Evolutionary conservation across 2,113 vertebrate species (phyloP), one percentile per base, ranked within the genome.

Genomic region (Scomber japonicus): DNA sequence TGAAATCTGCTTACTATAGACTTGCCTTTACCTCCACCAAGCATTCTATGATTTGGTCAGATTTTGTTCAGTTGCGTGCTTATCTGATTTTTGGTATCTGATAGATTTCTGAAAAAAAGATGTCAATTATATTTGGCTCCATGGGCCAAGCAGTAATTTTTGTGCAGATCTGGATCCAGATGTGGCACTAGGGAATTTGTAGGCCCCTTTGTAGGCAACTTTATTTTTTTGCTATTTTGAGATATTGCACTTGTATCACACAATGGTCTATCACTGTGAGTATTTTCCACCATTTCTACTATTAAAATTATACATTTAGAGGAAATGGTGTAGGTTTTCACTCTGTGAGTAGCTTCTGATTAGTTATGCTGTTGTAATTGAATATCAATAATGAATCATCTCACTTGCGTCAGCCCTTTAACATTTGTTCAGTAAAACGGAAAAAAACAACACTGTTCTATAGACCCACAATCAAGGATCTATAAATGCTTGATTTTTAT

Each of bases 361-460:
- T 55, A 5, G 21, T 56, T 19, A 11, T 54, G 4, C 24, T 57
- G 17, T 10, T 46, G 2, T 21, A 40, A 19, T 10, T 54, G 45
- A 21, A n/a, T 11, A 71, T 56, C 53, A 17, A 11, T 63, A 27
- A 44, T 21, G 14, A 46, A 49, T 63, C 53, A 6, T n/a, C 53
- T 76, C 50, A 59, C 45, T 21, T 55, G 57, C 24, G 0, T 59
- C 16, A 21, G 21, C 21, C 21, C 21, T 21, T 21, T 21, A 21
- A 21, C 0, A 55, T 81, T 80, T 70, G 59, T 17, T 71, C 24
- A 56, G 51, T 11, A n/a, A 31, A 80, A 2, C 9, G 8, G n/a
- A 56, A 74, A 81, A 49, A 8, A 55, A 75, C 78, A 78, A 75
- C 50, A 54, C 6, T 3, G 7, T 31, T 50, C 49, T 48, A 19